phyloP scores from a whole-genome alignment of 2,113 vertebrate genomes.

The Bubo scandiacus region DNA sequence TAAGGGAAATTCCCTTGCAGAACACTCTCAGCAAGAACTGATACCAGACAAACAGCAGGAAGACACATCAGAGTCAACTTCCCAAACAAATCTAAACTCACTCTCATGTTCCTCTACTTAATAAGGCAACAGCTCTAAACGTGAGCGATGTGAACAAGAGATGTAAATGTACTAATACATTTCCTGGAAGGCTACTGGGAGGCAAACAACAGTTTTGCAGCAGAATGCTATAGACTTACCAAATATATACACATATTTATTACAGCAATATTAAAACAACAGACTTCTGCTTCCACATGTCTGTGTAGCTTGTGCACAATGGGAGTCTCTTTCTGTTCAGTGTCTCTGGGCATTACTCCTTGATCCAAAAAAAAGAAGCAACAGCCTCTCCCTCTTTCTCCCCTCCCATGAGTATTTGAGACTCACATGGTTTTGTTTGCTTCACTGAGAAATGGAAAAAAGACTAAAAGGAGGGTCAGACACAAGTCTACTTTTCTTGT shows the following conservation, averaged over 20 bases:
- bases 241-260: not conserved
- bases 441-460: not conserved
- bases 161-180: not conserved
- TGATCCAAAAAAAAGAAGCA: not conserved
- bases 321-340: not conserved
- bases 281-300: not conserved
- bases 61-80: not conserved
- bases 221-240: not conserved
- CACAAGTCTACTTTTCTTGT: not conserved
- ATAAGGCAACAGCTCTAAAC: not conserved
- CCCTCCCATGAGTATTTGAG: not conserved
- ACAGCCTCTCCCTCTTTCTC: not conserved
- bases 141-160: not conserved
- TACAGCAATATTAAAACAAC: not conserved
- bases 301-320: not conserved
- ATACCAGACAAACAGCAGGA: not conserved
- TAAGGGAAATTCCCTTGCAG: not conserved
- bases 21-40: not conserved
- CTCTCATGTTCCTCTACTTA: not conserved
- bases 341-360: not conserved
- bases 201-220: slow-evolving; percentile 28
- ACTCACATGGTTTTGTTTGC: not conserved
- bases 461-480: not conserved
- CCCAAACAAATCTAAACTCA: slow-evolving; percentile 34
- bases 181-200: slow-evolving; percentile 30